These are phyloP conservation scores for Nasonia longicornis DNA, from an alignment of 1,140 invertebrate genomes.

Conservation along the genomic window DNA sequence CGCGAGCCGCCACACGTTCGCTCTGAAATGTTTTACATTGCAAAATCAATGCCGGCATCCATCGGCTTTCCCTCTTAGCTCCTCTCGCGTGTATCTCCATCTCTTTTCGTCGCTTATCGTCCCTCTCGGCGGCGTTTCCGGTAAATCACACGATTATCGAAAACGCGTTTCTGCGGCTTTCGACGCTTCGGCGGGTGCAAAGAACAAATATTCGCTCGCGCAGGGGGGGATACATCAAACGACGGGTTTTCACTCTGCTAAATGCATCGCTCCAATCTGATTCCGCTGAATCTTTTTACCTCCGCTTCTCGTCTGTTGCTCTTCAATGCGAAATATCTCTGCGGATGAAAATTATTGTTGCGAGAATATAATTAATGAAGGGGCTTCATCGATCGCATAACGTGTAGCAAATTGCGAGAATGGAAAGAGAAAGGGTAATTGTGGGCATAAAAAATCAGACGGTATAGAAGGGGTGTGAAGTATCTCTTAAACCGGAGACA, in stretches of 20 bases:
- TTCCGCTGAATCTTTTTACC: background rate
- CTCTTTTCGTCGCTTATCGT: constrained; percentile 48
- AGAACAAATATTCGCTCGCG: constrained; percentile 25
- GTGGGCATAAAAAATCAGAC: background rate
- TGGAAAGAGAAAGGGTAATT: background rate
- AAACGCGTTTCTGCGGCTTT: constrained; percentile 58
- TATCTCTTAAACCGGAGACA: background rate
- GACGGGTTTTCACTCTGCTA: constrained; percentile 19
- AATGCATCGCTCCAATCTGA: constrained; percentile 17
- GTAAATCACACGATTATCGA: constrained; percentile 68
- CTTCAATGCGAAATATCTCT: background rate
- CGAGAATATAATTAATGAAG: background rate
- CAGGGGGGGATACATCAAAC: background rate
- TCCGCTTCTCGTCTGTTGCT: background rate
- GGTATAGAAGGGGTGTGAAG: background rate
- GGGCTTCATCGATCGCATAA: too few relatives aligned
- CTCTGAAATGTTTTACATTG: constrained; percentile 69
- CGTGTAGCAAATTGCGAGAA: background rate
- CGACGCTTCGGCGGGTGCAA: background rate
- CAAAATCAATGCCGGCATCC: constrained; percentile 67
- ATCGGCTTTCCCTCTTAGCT: constrained; percentile 53
- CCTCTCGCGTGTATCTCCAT: constrained; percentile 50
- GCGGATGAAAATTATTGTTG: background rate
- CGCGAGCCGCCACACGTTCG: constrained; percentile 31
- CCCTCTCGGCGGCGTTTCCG: constrained; percentile 51